phyloP scores from a whole-genome alignment of 1,140 invertebrate species.

The Diorhabda carinulata region DNA sequence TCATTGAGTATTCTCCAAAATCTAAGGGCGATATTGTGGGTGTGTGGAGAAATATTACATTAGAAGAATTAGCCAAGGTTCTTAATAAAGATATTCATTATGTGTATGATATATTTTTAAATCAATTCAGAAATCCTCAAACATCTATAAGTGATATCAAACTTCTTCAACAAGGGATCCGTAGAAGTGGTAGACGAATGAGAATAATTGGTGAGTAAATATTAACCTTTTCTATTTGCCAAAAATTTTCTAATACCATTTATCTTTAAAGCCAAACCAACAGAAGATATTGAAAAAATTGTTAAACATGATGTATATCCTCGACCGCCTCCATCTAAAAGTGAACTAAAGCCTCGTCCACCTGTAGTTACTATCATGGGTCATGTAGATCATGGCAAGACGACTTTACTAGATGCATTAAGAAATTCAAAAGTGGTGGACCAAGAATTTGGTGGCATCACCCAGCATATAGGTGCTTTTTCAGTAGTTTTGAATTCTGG shows the following conservation, averaged over 20 bases:
- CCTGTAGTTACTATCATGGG: slow-evolving; percentile 98
- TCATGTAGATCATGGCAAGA: slow-evolving; percentile 99
- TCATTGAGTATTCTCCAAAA: slow-evolving; percentile 54
- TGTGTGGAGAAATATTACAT: slow-evolving; percentile 76
- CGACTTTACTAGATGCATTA: slow-evolving; percentile 89
- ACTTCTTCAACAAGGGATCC: slow-evolving; percentile 36
- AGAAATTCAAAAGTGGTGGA: slow-evolving; percentile 82
- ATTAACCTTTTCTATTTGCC: not conserved
- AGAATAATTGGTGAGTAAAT: slow-evolving; percentile 30
- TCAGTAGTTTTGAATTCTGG: slow-evolving; percentile 70
- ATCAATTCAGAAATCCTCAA: slow-evolving; percentile 35
- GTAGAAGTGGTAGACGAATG: slow-evolving; percentile 40
- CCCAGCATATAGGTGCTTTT: slow-evolving; percentile 99
- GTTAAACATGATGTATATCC: slow-evolving; percentile 40
- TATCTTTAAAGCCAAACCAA: slow-evolving; percentile 32
- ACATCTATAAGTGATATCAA: slow-evolving; percentile 38
- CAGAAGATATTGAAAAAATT: slow-evolving; percentile 28
- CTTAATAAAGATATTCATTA: slow-evolving; percentile 52
- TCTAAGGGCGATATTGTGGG: slow-evolving; percentile 53
- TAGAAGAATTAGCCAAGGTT: slow-evolving; percentile 64
- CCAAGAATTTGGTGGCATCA: slow-evolving; percentile 98
- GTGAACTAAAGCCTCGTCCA: slow-evolving; percentile 63
- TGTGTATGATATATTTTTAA: slow-evolving; percentile 41
- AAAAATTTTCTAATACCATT: not conserved
- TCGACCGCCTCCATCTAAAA: slow-evolving; percentile 57